These are phyloP conservation scores for Trigoniulus corallinus DNA, from an alignment of 1,140 invertebrate genomes.

Conservation along the genomic window DNA sequence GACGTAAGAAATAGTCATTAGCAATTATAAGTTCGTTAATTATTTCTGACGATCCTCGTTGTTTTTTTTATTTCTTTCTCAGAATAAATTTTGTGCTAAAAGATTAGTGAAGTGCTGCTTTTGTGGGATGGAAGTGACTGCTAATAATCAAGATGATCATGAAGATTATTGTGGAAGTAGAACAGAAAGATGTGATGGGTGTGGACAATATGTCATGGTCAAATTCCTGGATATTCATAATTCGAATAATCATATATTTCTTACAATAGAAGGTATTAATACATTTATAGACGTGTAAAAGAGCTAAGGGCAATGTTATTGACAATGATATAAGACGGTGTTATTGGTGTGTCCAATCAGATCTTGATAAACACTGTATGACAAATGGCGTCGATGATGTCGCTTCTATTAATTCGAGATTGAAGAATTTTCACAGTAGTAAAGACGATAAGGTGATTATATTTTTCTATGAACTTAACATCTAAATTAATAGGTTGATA, in stretches of 20 bases:
- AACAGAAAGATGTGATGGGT: constrained; percentile 43
- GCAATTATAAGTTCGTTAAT: constrained; percentile 6
- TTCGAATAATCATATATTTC: constrained; percentile 36
- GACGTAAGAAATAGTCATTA: constrained; percentile 21
- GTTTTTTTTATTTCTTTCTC: no score
- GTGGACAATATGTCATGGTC: constrained; percentile 44
- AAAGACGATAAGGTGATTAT: no score
- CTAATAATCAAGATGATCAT: constrained; percentile 37
- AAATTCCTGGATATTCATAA: constrained; percentile 42
- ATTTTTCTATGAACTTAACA: no score
- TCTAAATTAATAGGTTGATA: no score
- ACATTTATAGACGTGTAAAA: neutral
- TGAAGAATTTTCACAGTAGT: no score
- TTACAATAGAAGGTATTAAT: constrained; percentile 2
- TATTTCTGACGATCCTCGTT: constrained; percentile 6
- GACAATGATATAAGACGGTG: neutral
- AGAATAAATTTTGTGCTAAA: constrained; percentile 23
- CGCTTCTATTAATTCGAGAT: no score
- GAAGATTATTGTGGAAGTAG: constrained; percentile 45
- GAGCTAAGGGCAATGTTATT: neutral
- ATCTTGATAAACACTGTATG: neutral
- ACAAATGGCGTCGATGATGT: neutral
- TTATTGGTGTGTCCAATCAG: neutral
- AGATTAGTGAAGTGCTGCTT: constrained; percentile 32
- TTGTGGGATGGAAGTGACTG: constrained; percentile 41